These are phyloP conservation scores for Phocides pigmalion DNA, from an alignment of 1,140 invertebrate species.

Conservation along the genomic window DNA sequence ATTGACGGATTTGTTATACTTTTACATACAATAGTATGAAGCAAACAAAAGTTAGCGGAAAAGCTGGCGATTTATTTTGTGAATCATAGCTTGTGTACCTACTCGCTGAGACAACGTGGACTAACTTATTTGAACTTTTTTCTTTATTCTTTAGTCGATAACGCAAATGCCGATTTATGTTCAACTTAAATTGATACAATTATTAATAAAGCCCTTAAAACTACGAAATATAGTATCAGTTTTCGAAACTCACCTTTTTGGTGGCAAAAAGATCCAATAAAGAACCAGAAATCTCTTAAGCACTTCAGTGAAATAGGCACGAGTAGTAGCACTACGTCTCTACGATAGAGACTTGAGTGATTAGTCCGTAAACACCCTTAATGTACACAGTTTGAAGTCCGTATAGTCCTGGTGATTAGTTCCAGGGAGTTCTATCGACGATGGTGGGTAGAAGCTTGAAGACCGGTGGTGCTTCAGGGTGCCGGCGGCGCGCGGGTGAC, in stretches of 20 bases:
- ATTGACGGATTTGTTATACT: slow-evolving; percentile 17
- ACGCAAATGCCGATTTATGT: not conserved
- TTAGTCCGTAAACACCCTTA: slow-evolving; percentile 60
- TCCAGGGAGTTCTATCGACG: slow-evolving; percentile 49
- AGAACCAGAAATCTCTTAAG: slow-evolving; percentile 72
- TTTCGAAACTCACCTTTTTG: slow-evolving; percentile 64
- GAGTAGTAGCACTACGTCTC: slow-evolving; percentile 76
- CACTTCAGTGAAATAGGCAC: slow-evolving; percentile 78
- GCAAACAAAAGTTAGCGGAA: slow-evolving; percentile 24
- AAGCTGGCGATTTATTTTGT: slow-evolving; percentile 29
- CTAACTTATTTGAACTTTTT: slow-evolving; percentile 26
- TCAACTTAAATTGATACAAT: not conserved
- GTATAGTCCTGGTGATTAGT: slow-evolving; percentile 46
- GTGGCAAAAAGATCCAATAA: slow-evolving; percentile 75
- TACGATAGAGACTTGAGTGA: slow-evolving; percentile 51
- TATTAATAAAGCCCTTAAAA: not conserved
- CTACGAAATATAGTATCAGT: slow-evolving; percentile 7
- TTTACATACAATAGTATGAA: slow-evolving; percentile 12
- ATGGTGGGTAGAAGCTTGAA: slow-evolving; percentile 40
- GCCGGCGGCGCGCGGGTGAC: slow-evolving; percentile 73
- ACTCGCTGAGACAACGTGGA: slow-evolving; percentile 29
- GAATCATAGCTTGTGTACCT: slow-evolving; percentile 28
- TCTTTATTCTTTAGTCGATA: not conserved
- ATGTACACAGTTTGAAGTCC: slow-evolving; percentile 57
- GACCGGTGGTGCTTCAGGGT: slow-evolving; percentile 59